Conservation (phyloP, 2,797 vertebrate genomes). For the Gambelia wislizenii region DNA sequence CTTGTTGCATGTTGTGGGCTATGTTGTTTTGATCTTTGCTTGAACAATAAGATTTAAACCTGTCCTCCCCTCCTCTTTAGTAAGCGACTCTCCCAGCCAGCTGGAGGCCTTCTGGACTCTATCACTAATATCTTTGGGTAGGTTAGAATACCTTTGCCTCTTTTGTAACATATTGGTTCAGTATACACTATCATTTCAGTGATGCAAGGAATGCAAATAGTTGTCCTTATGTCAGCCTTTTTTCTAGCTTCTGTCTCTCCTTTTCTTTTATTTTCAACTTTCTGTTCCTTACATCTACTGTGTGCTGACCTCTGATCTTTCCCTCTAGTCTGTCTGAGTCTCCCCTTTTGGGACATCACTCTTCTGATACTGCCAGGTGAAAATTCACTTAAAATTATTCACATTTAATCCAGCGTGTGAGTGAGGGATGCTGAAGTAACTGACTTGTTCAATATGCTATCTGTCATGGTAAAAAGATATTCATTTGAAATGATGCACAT, state of each 20-base stretch:
- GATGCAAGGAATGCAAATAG: conserved; percentile 60
- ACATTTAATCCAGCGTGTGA: conserved; percentile 76
- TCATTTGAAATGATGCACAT: background rate
- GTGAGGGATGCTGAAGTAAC: conserved; percentile 64
- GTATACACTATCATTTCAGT: conserved; percentile 67
- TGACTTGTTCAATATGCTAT: conserved; percentile 30
- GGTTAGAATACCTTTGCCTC: conserved; percentile 80
- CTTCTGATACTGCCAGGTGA: conserved; percentile 89
- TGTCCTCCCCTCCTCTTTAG: conserved; percentile 86
- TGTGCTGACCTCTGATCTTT: conserved; percentile 83
- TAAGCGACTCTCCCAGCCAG: conserved; percentile 89
- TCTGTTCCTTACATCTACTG: conserved; percentile 78
- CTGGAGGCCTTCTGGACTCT: conserved; percentile 93
- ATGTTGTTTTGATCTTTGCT: conserved; percentile 71
- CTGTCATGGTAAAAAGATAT: conserved; percentile 45
- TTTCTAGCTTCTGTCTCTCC: conserved; percentile 76
- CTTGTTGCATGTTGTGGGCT: conserved; percentile 65
- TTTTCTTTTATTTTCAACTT: conserved; percentile 76
- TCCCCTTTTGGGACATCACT: conserved; percentile 88
- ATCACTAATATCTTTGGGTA: conserved; percentile 99
- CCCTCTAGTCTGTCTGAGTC: conserved; percentile 90
- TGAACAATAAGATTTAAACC: conserved; percentile 80
- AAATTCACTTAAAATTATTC: conserved; percentile 65
- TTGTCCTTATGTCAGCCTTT: conserved; percentile 74
- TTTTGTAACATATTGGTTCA: conserved; percentile 69